phyloP scores from a whole-genome alignment of 2,113 vertebrate species.

The Sinosuthora webbiana region DNA sequence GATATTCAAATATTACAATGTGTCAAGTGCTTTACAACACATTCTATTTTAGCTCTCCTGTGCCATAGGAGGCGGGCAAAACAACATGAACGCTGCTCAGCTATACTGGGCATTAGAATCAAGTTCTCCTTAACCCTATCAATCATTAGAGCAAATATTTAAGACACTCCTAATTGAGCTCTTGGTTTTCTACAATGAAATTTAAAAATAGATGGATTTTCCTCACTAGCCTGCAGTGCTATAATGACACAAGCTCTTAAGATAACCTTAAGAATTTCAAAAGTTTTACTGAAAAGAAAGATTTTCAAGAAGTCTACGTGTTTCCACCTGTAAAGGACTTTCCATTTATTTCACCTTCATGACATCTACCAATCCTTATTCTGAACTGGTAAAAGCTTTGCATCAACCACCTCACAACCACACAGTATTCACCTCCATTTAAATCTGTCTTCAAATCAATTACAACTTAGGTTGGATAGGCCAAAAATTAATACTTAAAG shows the following conservation, averaged over 20 bases:
- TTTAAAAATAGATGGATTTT: not conserved
- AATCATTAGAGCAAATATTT: not conserved
- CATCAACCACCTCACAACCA: not conserved
- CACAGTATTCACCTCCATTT: not conserved
- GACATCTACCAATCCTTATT: not conserved
- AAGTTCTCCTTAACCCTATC: not conserved
- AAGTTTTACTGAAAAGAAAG: not conserved
- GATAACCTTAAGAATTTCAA: not conserved
- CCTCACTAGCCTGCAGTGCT: not conserved
- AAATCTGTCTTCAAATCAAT: not conserved
- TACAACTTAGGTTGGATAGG: not conserved
- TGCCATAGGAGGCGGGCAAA: not conserved
- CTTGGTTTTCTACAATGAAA: not conserved
- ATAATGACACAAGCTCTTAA: not conserved
- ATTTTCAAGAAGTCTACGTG: not conserved
- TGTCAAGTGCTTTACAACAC: not conserved
- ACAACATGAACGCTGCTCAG: not conserved
- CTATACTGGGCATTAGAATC: not conserved
- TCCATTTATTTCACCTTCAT: not conserved
- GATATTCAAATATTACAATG: not conserved
- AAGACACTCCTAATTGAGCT: not conserved
- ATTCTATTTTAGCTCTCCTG: not conserved
- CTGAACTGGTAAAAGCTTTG: not conserved
- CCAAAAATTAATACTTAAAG: conserved; percentile 3
- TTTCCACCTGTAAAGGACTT: not conserved